Evolutionary conservation across 2,888 invertebrate species (phyloP), one percentile per base, ranked within the genome.

Genomic region (Lordiphosa fenestrarum): DNA sequence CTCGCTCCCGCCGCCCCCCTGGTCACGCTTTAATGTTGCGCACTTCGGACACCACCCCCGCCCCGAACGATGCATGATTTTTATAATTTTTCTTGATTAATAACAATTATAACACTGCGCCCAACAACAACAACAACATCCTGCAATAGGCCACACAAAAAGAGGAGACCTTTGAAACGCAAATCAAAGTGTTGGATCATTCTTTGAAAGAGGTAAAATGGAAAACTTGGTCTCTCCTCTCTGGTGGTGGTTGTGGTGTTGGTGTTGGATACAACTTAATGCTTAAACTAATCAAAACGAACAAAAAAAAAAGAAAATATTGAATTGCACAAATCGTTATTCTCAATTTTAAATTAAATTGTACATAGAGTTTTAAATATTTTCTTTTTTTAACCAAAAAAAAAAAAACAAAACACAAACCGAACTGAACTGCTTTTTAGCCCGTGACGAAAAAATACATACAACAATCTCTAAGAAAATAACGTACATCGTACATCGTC

Each of bases 181-280:
- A 96, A 91, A 95, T 97, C 89, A 96, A 96, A 93, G 92, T 94
- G 88, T 93, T 97, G 91, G 94, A 95, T 91, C 93, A 94, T 90
- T 94, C 95, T 91, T 93, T 98, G 86, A 95, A 95, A 94, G 97
- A 98, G 97, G 97, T 98, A 95, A 23, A n/a, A n/a, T n/a, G n/a
- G n/a, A n/a, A 42, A 25, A 4, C 19, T 7, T 72, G 75, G 78
- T 74, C 78, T 69, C 63, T 44, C 78, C 78, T 69, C 63, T 33
- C 78, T 69, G 61, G 33, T 19, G n/a, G n/a, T n/a, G n/a, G n/a
- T n/a, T n/a, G 13, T 83, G 85, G 85, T 81, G 68, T 66, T 65
- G 84, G 85, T 69, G 36, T 44, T 44, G 19, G 41, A 39, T 36
- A 53, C 53, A 2, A 1, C 15, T 38, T 38, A 19, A 42, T 35